Conservation (phyloP, 2,113 vertebrate genomes). For the Tangachromis dhanisi region DNA sequence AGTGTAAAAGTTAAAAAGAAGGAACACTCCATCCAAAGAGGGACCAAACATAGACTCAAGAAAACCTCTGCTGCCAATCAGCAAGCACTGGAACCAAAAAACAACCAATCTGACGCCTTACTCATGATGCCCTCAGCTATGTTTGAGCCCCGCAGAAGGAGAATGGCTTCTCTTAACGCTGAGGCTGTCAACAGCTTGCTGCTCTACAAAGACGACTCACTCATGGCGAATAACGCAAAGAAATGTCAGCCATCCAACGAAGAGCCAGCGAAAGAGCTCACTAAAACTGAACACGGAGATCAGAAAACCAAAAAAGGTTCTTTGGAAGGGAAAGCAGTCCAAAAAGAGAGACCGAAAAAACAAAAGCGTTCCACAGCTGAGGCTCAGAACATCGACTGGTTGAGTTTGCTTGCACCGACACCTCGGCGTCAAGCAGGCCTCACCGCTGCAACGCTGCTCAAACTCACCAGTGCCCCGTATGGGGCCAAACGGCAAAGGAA, state of each 20-base stretch:
- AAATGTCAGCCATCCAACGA: slow-evolving; percentile 58
- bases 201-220: slow-evolving; percentile 76
- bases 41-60: slow-evolving; percentile 44
- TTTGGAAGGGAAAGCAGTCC: slow-evolving; percentile 14
- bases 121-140: slow-evolving; percentile 7
- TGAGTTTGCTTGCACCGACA: slow-evolving; percentile 72
- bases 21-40: slow-evolving; percentile 6
- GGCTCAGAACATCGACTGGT: slow-evolving; percentile 50
- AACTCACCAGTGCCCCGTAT: slow-evolving; percentile 80
- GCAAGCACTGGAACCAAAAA: slow-evolving; percentile 59
- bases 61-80: slow-evolving; percentile 38
- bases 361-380: slow-evolving; percentile 44
- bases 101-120: slow-evolving; percentile 54
- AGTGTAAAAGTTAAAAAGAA: slow-evolving; percentile 36
- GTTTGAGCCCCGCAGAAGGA: slow-evolving; percentile 82
- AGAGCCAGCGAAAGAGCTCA: slow-evolving; percentile 1
- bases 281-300: slow-evolving; percentile 8
- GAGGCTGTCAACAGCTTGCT: slow-evolving; percentile 95
- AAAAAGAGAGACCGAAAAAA: slow-evolving; percentile 43
- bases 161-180: slow-evolving; percentile 94
- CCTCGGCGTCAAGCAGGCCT: slow-evolving; percentile 93
- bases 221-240: slow-evolving; percentile 37
- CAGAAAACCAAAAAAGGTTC: slow-evolving; percentile 52
- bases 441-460: slow-evolving; percentile 89
- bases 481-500: slow-evolving; percentile 69